Evolutionary conservation across 2,888 invertebrate species (phyloP), one percentile per base, ranked within the genome.

Genomic region (Melieria picta): DNA sequence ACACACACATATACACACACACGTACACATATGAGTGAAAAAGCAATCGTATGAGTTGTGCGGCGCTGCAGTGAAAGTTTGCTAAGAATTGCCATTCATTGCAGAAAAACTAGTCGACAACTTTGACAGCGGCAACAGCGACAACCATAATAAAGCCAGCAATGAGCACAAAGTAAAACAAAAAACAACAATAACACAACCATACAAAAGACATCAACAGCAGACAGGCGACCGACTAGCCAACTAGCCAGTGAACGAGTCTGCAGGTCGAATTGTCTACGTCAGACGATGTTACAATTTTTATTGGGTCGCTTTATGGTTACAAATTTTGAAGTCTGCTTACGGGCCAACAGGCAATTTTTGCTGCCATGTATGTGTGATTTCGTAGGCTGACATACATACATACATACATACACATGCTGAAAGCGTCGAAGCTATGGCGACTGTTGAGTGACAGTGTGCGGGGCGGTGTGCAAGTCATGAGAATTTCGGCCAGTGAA

Each of bases 251-350:
- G 30, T 30, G 30, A 30, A 30, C 30, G 30, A 1, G 30, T 30
- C 30, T 30, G 30, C 30, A 30, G 1, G 30, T 30, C 30, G 30
- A 30, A 30, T 30, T 30, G 30, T 30, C 30, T 30, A 30, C 30
- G 30, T 30, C 30, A 30, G 30, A 30, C 30, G 30, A 30, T 30
- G 30, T 30, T 1, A 74, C 66, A 74, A 80, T 77, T 79, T 83
- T 82, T 83, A 82, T 82, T 79, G 80, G 79, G 79, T 77, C 79
- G 80, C 81, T 80, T 81, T 78, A 80, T 81, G 80, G 76, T 77
- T 77, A 77, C 77, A 78, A 76, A 75, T 81, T 66, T 55, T 64
- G 30, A 30, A 30, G 30, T 30, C 30, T 30, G 30, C 30, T 30
- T 30, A 30, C 30, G 2, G 30, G 30, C 30, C 30, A 30, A 30